Percentiles rank a stretch among this genome's conserved stretches.
These are phyloP conservation scores for Nasonia oneida DNA, from an alignment of 2,888 invertebrate genomes.

Conservation along the genomic window DNA sequence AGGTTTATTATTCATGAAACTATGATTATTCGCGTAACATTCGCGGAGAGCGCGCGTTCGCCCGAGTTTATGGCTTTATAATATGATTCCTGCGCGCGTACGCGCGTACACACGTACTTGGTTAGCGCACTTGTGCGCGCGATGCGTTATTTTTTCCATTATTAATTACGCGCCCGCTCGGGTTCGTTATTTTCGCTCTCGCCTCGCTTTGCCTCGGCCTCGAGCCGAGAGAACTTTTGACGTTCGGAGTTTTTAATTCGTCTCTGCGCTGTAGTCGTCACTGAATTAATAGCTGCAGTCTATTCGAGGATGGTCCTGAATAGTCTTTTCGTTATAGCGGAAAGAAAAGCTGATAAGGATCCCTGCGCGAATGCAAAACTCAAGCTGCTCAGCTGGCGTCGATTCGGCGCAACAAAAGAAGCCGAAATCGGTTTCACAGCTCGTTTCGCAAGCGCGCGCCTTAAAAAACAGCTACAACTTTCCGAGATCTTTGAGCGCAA, in stretches of 20 bases:
- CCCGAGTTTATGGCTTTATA: slow-evolving; percentile 58
- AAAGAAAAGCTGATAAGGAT: no score
- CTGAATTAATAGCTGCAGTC: no score
- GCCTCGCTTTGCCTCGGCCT: no score
- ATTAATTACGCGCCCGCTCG: slow-evolving; percentile 25
- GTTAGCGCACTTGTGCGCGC: neutral
- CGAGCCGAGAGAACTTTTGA: no score
- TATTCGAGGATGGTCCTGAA: no score
- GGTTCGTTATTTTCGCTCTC: neutral
- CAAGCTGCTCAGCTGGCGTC: neutral
- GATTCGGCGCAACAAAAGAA: neutral
- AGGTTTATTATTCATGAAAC: slow-evolving; percentile 63
- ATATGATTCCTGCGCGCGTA: slow-evolving; percentile 26
- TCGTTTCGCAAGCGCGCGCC: neutral
- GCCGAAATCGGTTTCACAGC: neutral
- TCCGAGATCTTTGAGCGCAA: neutral
- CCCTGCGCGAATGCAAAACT: neutral
- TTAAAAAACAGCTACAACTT: neutral
- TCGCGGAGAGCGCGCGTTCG: slow-evolving; percentile 24
- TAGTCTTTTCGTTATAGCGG: no score
- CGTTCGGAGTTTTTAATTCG: no score
- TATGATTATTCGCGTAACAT: slow-evolving; percentile 62
- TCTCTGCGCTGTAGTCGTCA: no score
- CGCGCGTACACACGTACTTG: neutral
- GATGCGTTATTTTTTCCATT: slow-evolving; percentile 16